Conservation (phyloP, 2,888 invertebrate species). For the Drosophila imparisetae region DNA sequence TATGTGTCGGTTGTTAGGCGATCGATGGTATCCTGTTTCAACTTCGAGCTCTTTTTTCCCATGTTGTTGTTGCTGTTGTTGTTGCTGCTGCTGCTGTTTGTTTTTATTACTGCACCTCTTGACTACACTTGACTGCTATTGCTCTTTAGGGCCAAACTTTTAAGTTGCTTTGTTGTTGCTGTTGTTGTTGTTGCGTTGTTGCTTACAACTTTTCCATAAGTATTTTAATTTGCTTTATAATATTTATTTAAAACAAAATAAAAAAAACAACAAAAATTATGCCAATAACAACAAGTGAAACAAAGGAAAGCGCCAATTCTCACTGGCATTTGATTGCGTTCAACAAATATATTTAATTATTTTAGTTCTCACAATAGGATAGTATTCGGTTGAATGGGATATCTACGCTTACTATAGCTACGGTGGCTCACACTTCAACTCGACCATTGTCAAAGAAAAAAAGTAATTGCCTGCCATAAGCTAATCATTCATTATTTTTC, state of each 20-base stretch:
- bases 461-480: too few relatives aligned
- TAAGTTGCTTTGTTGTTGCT: slow-evolving; percentile 37
- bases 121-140: slow-evolving; percentile 57
- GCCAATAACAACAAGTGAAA: slow-evolving; percentile 24
- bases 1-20: slow-evolving; percentile 96
- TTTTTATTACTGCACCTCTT: slow-evolving; percentile 25
- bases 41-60: slow-evolving; percentile 98
- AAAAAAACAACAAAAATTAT: slow-evolving; percentile 3
- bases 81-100: slow-evolving; percentile 20
- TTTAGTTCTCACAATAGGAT: background rate
- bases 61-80: slow-evolving; percentile 86
- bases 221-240: slow-evolving; percentile 75
- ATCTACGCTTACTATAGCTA: too few relatives aligned
- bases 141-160: slow-evolving; percentile 68
- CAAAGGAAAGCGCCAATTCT: slow-evolving; percentile 26
- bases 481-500: too few relatives aligned
- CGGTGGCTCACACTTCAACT: too few relatives aligned
- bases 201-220: slow-evolving; percentile 63
- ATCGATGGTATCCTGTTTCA: slow-evolving; percentile 97
- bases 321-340: slow-evolving; percentile 23
- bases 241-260: slow-evolving; percentile 21
- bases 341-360: background rate
- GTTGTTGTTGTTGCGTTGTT: slow-evolving; percentile 7
- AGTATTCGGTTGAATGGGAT: background rate
- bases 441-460: too few relatives aligned